Evolutionary conservation across 2,797 vertebrate species (phyloP).

Genomic region (Steatocranus sp.): DNA sequence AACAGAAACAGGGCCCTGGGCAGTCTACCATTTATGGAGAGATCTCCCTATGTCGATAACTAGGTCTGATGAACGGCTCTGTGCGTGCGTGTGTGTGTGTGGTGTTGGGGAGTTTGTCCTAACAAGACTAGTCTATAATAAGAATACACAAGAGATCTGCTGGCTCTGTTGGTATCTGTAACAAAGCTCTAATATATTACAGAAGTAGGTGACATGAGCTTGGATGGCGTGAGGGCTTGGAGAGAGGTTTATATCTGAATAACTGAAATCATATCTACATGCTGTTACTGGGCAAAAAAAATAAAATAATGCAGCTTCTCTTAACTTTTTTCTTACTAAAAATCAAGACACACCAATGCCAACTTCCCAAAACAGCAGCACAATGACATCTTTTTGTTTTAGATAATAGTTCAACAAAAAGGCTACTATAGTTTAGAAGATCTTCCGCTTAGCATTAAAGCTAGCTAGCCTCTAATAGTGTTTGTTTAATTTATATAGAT

Average conservation of each 20-base stretch:
- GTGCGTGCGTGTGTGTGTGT: neutral
- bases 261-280: neutral
- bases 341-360: neutral
- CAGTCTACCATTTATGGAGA: slow-evolving; percentile 76
- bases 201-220: neutral
- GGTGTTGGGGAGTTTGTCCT: slow-evolving; percentile 1
- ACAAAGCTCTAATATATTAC: slow-evolving; percentile 25
- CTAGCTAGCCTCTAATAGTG: neutral
- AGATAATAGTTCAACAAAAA: neutral
- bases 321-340: neutral
- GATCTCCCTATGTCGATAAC: slow-evolving; percentile 65
- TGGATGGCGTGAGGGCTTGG: neutral
- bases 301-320: neutral
- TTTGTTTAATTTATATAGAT: neutral
- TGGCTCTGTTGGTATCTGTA: slow-evolving; percentile 27
- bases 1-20: slow-evolving; percentile 52
- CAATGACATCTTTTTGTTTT: neutral
- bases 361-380: neutral
- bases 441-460: neutral
- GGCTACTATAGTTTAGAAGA: neutral
- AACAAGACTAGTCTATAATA: slow-evolving; percentile 38
- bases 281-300: neutral
- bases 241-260: neutral
- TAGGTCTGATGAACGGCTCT: slow-evolving; percentile 46
- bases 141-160: slow-evolving; percentile 37